Conservation (phyloP, 2,113 vertebrate genomes). For the Peromyscus leucopus region DNA sequence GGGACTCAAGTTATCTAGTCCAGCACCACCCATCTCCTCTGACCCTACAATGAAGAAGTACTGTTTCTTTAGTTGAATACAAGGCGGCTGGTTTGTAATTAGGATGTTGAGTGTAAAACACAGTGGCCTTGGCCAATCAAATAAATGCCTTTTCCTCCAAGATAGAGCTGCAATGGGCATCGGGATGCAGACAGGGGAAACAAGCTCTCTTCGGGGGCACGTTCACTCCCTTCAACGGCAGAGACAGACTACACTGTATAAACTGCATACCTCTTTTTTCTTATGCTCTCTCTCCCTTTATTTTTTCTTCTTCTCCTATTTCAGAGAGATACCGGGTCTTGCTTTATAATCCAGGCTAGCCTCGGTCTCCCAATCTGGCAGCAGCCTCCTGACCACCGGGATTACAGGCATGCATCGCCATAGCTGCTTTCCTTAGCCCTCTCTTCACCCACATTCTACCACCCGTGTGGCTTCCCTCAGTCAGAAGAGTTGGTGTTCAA, state of each 20-base stretch:
- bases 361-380: background rate
- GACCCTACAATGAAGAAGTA: background rate
- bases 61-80: conserved; percentile 4
- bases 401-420: no score
- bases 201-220: background rate
- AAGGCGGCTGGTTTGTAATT: background rate
- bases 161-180: background rate
- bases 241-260: background rate
- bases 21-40: background rate
- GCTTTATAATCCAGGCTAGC: background rate
- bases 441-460: background rate
- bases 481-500: background rate
- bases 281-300: background rate
- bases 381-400: background rate
- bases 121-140: background rate
- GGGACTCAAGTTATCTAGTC: background rate
- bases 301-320: background rate
- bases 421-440: background rate
- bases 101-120: background rate
- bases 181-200: background rate
- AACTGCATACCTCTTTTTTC: background rate
- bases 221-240: background rate
- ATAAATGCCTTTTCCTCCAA: background rate
- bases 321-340: background rate
- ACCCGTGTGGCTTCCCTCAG: background rate